These are phyloP conservation scores for Coboldia fuscipes DNA, from an alignment of 1,140 invertebrate species.

Conservation along the genomic window DNA sequence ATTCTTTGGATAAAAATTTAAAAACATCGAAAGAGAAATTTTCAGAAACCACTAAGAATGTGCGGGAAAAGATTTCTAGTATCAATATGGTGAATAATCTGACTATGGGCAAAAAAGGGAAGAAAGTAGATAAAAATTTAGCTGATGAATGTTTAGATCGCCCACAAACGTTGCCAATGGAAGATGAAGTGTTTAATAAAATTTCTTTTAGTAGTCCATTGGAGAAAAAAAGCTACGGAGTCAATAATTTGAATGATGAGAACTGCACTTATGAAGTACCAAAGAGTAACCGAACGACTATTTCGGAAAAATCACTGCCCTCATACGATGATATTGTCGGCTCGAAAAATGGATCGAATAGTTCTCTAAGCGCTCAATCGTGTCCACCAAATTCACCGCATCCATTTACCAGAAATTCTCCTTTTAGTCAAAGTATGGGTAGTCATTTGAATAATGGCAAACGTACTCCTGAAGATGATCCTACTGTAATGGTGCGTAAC, in stretches of 20 bases:
- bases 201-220: conserved; percentile 18
- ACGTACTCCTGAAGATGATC: no score
- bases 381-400: neutral
- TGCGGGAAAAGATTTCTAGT: conserved; percentile 9
- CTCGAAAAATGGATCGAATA: neutral
- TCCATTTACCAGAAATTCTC: no score
- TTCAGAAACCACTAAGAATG: conserved; percentile 11
- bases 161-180: conserved; percentile 14
- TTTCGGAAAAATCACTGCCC: neutral
- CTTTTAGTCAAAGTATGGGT: no score
- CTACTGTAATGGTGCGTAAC: no score
- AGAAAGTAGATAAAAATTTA: conserved; percentile 1
- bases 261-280: conserved; percentile 14
- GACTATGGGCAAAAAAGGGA: conserved; percentile 5
- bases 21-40: conserved; percentile 14
- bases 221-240: conserved; percentile 8
- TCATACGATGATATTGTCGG: neutral
- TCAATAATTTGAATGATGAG: conserved; percentile 7
- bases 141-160: conserved; percentile 8
- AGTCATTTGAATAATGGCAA: no score
- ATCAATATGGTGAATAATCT: conserved; percentile 8
- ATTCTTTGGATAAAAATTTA: conserved; percentile 16
- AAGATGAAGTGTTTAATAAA: conserved; percentile 14
- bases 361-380: neutral
- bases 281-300: neutral